Base-by-base conservation (phyloP, 2,797 vertebrate species). In the Notoglanidium macrostoma region DNA sequence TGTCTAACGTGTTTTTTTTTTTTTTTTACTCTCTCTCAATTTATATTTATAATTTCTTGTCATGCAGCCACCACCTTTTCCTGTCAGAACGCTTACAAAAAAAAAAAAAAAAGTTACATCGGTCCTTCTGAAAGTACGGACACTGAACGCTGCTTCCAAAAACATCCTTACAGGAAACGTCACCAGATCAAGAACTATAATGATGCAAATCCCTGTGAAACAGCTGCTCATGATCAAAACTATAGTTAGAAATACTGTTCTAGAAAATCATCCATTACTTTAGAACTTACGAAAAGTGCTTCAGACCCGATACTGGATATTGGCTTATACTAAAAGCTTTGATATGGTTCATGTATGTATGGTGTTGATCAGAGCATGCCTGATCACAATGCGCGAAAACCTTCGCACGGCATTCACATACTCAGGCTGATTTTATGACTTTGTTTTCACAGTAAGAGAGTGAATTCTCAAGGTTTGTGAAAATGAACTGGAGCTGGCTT, bases 401-500 rank as follows among this genome's bases (percentile, higher is more conserved):
- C n/a, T 29, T 51, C n/a, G n/a, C 3, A 2, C 1, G 3, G n/a
- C 44, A 21, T 79, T 40, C 54, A 35, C 5, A 5, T 26, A 55
- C 61, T 51, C 35, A 63, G 78, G 65, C 14, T 14, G 63, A 19
- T 68, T 74, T 78, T 51, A 77, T 82, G 72, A 78, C 72, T 54
- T 44, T 44, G 77, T 29, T 59, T 78, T 59, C 35, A 83, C 59
- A 86, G 77, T 72, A 32, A 2, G 29, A 35, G 63, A 83, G 72
- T 54, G 68, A 83, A 80, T 82, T 73, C 26, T 85, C 72, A 87
- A 85, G 73, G 78, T 59, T 51, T 70, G 74, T 54, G 54, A 76
- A 73, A 82, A 32, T 44, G 19, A 40, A 72, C 35, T 78, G 49
- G 17, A n/a, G 61, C 80, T n/a, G n/a, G 21, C 59, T 35, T 78